Evolutionary conservation across 2,113 vertebrate genomes (phyloP), one percentile per base, ranked within the genome.

Genomic region (Harpagus bidentatus): DNA sequence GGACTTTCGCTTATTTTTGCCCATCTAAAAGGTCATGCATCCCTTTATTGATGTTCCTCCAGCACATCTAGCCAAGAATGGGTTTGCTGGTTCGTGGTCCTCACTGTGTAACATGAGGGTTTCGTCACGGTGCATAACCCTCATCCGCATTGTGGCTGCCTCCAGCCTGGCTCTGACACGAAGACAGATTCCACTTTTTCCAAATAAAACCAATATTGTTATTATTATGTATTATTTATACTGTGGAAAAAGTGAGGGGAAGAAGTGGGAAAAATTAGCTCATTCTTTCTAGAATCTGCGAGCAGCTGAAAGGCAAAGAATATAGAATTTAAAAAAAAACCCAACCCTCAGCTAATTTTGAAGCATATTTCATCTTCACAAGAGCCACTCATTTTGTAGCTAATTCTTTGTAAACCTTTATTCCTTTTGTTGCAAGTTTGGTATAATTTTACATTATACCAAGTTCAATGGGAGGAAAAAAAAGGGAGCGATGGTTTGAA

Each of bases 321-420:
- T 65, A 65, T 29, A 63, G 66, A 94, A 92, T 82, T 48, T 17
- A 69, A 38, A 74, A 50, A 25, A 40, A 29, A 7, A 0, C 28
- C 16, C 34, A 38, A 26, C 22, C 34, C 42, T 92, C 88, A 58
- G 90, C 93, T 96, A 91, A 97, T 96, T 96, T 96, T 96, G 80
- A 88, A 90, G 38, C 34, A 13, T 28, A 55, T 90, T 93, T 96
- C 43, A 73, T 88, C 95, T 95, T 97, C 91, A 90, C 50, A 95
- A 82, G 52, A 95, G 72, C 43, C 55, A 45, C 69, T 85, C 38
- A 67, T 78, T 93, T 96, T 78, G 42, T 73, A 85, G 88, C 53
- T 93, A 86, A 84, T 90, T 96, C 95, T 92, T 73, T 85, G 53
- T 77, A 87, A 95, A 92, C 66, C n/a, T 89, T 86, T 88, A 34